A percentile compares a stretch with the other conserved stretches of the same genome.
Conservation (phyloP, 2,888 invertebrate genomes). For the Cistogaster globosa region DNA sequence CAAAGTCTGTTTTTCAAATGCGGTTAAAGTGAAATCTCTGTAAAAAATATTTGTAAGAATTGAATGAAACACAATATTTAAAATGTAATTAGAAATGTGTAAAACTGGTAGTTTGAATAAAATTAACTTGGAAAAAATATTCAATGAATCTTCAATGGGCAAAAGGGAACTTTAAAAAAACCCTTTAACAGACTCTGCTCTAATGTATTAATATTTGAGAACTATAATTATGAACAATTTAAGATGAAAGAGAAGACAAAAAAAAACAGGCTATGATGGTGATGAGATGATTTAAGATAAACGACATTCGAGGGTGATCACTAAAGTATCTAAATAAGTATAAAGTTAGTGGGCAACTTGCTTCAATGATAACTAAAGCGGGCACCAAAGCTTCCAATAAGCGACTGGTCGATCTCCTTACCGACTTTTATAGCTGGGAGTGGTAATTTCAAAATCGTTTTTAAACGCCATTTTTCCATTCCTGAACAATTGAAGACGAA, state of each 20-base stretch:
- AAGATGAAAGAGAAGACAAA: conserved; percentile 27
- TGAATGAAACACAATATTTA: conserved; percentile 15
- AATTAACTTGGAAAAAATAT: conserved; percentile 27
- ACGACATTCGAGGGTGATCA: background rate
- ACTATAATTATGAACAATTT: conserved; percentile 58
- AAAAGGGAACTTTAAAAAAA: background rate
- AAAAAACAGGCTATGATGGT: conserved; percentile 4
- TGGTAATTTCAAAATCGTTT: too few species aligned
- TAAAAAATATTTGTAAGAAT: too few species aligned
- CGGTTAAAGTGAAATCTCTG: too few species aligned
- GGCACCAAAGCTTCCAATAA: too few species aligned
- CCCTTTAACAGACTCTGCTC: background rate
- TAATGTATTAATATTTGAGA: conserved; percentile 11
- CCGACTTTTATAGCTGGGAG: too few species aligned
- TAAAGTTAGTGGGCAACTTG: too few species aligned
- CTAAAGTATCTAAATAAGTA: background rate
- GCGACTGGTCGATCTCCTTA: too few species aligned
- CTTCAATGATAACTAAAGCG: too few species aligned
- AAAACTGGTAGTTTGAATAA: conserved; percentile 65
- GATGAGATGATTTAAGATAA: conserved; percentile 1
- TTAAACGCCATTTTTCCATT: too few species aligned
- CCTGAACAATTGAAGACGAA: too few species aligned
- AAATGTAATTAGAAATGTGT: conserved; percentile 63
- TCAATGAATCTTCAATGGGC: background rate
- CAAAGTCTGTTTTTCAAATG: too few species aligned